Evolutionary conservation across 2,113 vertebrate species (phyloP), one percentile per base, ranked within the genome.

Genomic region (Dolichallabes microphthalmus): DNA sequence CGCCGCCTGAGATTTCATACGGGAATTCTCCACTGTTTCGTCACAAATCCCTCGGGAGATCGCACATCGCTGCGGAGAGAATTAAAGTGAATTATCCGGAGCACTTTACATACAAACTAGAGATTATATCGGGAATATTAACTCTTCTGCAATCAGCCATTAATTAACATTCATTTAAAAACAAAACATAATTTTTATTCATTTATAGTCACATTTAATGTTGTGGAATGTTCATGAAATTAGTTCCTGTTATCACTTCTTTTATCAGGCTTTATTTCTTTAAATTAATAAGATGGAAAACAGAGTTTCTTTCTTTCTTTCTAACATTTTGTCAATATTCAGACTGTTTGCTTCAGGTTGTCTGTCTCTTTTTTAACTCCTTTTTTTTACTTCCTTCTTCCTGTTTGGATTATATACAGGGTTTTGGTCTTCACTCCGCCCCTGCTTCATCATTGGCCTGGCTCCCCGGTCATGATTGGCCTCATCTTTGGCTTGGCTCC

Each of bases 51-150:
- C 15, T 68, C 66, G 0, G 30, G 5, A 68, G 30, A 35, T 2
- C n/a, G n/a, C 63, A 5, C n/a, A 11, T 64, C 63, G 60, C 9
- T 61, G 11, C 9, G 11, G 9, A 1, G 8, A 1, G 63, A 64
- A 27, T 64, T 12, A 14, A 61, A 10, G 22, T 25, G 22, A 61
- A n/a, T 61, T 61, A 60, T 60, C 58, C 58, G 22, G 25, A 61
- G 57, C 22, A n/a, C 60, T n/a, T n/a, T 22, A 25, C 4, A 1
- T 1, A 0, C 13, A 0, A n/a, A n/a, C 25, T 3, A 30, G 5
- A 32, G 25, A 64, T 27, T 8, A 17, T 1, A 2, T 68, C 30
- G 17, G 66, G 66, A 68, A 32, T 68, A 68, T 35, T 25, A n/a
- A 1, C 60, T n/a, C 7, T n/a, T 61, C 22, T 25, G 60, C 15